These are phyloP conservation scores for Aphelenchoides fujianensis DNA, from an alignment of 1,140 invertebrate genomes.

Conservation along the genomic window DNA sequence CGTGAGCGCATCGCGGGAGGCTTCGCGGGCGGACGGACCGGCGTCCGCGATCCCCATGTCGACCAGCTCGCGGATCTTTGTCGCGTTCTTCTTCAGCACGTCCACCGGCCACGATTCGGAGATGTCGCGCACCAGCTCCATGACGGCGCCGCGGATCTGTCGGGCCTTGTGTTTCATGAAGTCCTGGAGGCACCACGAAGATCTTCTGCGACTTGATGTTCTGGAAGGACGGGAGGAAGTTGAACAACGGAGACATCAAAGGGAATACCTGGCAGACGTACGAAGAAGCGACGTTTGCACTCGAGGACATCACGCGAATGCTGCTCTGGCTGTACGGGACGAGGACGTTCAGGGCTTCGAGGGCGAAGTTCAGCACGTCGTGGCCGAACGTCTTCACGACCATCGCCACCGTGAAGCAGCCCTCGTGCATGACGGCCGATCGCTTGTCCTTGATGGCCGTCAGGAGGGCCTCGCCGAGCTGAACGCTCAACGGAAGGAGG, in stretches of 20 bases:
- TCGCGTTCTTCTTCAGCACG: background rate
- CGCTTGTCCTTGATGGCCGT: conserved; percentile 3
- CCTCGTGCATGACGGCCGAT: conserved; percentile 13
- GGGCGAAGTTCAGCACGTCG: conserved; percentile 5
- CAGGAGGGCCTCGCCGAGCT: background rate
- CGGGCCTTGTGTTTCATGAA: conserved; percentile 1
- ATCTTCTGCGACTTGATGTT: background rate
- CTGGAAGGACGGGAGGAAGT: conserved; percentile 12
- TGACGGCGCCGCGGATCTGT: background rate
- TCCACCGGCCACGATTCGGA: conserved; percentile 12
- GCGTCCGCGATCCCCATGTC: conserved; percentile 7
- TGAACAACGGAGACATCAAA: background rate
- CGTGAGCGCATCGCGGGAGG: conserved; percentile 4
- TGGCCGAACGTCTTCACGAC: conserved; percentile 2
- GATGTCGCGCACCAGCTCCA: background rate
- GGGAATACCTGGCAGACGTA: conserved; percentile 14
- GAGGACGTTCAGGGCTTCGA: background rate
- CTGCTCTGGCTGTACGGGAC: conserved; percentile 12
- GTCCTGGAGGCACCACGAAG: background rate
- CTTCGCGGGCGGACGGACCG: conserved; percentile 1
- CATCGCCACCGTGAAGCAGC: conserved; percentile 11
- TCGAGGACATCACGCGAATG: conserved; percentile 6
- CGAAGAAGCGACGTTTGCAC: background rate
- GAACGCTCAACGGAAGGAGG: background rate
- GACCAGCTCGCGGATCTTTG: background rate